Evolutionary conservation across 2,888 invertebrate species (phyloP).

Genomic region (Drosophila vallismaia): DNA sequence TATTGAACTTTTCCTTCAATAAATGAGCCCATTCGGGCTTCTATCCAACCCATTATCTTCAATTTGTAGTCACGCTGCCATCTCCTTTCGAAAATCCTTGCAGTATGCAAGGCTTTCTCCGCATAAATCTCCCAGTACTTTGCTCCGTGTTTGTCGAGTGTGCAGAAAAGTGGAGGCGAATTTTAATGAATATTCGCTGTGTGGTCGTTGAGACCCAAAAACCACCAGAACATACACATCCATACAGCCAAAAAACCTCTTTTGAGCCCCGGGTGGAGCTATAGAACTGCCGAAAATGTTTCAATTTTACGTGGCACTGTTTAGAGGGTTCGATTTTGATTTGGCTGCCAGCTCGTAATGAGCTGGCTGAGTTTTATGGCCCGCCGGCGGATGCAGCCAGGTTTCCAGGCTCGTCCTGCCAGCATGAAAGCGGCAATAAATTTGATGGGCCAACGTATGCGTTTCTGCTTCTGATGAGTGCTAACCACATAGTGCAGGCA

Average conservation of each 20-base stretch:
- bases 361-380: slow-evolving; percentile 63
- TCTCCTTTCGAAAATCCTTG: slow-evolving; percentile 13
- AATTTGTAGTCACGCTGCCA: slow-evolving; percentile 22
- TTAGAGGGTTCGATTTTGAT: slow-evolving; percentile 72
- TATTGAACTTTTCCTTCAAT: not conserved
- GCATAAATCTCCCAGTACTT: slow-evolving; percentile 45
- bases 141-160: slow-evolving; percentile 49
- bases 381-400: slow-evolving; percentile 53
- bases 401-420: slow-evolving; percentile 13
- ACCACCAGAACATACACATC: slow-evolving; percentile 15
- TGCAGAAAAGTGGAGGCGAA: slow-evolving; percentile 62
- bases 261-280: slow-evolving; percentile 27
- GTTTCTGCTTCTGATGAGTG: slow-evolving; percentile 12
- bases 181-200: slow-evolving; percentile 67
- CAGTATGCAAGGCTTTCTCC: slow-evolving; percentile 14
- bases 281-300: slow-evolving; percentile 58
- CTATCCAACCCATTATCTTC: slow-evolving; percentile 10
- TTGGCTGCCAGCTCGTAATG: slow-evolving; percentile 63
- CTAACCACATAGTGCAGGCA: not conserved
- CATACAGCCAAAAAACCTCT: slow-evolving; percentile 5
- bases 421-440: slow-evolving; percentile 60
- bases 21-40: not conserved
- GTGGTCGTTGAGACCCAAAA: slow-evolving; percentile 24
- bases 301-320: slow-evolving; percentile 67
- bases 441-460: slow-evolving; percentile 56